Evolutionary conservation across 2,113 vertebrate genomes (phyloP).

Genomic region (Pollachius pollachius): DNA sequence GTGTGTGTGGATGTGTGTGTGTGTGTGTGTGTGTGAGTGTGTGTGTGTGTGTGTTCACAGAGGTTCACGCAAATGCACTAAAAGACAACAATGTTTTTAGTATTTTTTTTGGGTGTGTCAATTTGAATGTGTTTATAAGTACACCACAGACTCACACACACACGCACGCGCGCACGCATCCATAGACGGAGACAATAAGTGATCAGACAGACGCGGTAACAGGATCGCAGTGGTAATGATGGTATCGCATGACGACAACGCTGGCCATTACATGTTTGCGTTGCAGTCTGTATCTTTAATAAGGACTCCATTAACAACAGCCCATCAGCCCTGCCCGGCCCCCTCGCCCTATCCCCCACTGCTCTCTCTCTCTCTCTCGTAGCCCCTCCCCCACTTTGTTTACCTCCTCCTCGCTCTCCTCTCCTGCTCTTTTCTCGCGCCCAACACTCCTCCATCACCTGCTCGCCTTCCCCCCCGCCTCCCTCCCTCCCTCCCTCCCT

Average conservation of each 20-base stretch:
- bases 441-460: no score
- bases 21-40: no score
- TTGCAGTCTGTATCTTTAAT: slow-evolving; percentile 35
- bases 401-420: slow-evolving; percentile 14
- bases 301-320: no score
- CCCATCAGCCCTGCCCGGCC: slow-evolving; percentile 11
- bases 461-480: no score
- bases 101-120: no score
- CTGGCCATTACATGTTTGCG: slow-evolving; percentile 17
- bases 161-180: background rate
- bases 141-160: background rate
- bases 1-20: no score
- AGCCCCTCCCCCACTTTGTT: slow-evolving; percentile 20
- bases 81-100: no score
- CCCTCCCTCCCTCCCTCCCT: no score
- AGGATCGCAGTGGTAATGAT: no score
- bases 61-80: background rate
- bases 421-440: background rate
- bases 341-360: slow-evolving; percentile 31
- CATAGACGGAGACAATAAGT: background rate
- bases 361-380: background rate
- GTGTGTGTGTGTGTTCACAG: background rate
- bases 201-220: background rate
- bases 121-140: no score
- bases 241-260: background rate